Percentiles rank a stretch among this genome's conserved stretches.
Evolutionary conservation across 2,797 vertebrate genomes (phyloP).

Genomic region (Anomalospiza imberbis): DNA sequence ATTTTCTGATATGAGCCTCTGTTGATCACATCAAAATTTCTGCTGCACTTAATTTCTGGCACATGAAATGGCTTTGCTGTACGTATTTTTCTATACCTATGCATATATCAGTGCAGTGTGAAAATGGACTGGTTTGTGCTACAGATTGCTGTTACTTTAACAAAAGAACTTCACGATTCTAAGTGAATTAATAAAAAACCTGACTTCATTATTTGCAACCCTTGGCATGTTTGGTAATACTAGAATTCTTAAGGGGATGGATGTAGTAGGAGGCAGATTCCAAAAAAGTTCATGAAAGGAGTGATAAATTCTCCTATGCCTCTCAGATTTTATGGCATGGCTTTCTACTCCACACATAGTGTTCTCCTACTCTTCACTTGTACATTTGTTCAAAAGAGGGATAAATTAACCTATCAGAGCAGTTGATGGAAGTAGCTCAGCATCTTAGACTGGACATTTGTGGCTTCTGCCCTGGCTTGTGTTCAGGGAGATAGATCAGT

Average conservation of each 20-base stretch:
- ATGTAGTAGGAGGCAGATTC: not conserved
- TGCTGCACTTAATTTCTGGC: not conserved
- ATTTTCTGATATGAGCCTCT: not conserved
- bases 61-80: not conserved
- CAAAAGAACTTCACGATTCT: not conserved
- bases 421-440: not conserved
- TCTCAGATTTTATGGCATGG: not conserved
- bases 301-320: not conserved
- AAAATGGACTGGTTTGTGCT: not conserved
- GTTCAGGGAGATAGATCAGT: not conserved
- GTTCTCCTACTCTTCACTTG: not conserved
- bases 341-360: not conserved
- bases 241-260: not conserved
- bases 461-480: not conserved
- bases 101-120: not conserved
- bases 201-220: not conserved
- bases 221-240: not conserved
- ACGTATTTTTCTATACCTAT: not conserved
- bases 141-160: not conserved
- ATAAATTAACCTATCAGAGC: not conserved
- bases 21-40: not conserved
- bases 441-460: not conserved
- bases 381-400: not conserved
- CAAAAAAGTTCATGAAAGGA: not conserved
- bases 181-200: not conserved